Conservation (phyloP, 2,113 vertebrate species). For the Mola mola region DNA sequence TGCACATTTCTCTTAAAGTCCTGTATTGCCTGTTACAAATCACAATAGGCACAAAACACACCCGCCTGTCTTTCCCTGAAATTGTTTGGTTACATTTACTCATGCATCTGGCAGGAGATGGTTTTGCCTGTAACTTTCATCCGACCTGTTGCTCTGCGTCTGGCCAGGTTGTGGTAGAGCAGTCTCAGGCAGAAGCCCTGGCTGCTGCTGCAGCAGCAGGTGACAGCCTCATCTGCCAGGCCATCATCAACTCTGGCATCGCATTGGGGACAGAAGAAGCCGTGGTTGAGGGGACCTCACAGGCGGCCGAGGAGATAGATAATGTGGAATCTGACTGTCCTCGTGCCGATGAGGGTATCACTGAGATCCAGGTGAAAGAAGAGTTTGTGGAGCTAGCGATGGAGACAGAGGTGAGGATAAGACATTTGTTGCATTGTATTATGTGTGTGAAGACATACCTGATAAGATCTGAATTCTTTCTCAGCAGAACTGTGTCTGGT, state of each 20-base stretch:
- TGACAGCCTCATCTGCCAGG: conserved; percentile 92
- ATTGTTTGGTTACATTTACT: too few relatives aligned
- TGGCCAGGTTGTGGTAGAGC: conserved; percentile 73
- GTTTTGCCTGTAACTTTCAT: background rate
- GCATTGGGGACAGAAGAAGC: conserved; percentile 84
- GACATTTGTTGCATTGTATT: conserved; percentile 32
- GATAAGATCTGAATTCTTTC: background rate
- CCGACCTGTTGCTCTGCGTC: background rate
- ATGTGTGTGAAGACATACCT: too few relatives aligned
- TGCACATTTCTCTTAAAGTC: conserved; percentile 7
- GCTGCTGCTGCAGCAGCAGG: conserved; percentile 75
- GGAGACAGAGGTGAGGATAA: conserved; percentile 79
- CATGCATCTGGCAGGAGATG: background rate
- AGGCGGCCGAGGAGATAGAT: conserved; percentile 68
- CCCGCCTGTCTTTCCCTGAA: background rate
- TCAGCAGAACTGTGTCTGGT: too few relatives aligned
- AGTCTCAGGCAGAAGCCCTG: conserved; percentile 73
- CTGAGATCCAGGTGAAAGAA: conserved; percentile 83
- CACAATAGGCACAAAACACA: background rate
- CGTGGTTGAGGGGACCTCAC: conserved; percentile 62
- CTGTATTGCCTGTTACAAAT: background rate
- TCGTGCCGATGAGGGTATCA: conserved; percentile 54
- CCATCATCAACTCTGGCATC: conserved; percentile 94
- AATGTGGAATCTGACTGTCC: conserved; percentile 65
- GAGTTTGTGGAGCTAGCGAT: conserved; percentile 80